Percentiles rank a stretch among this genome's conserved stretches.
These are phyloP conservation scores for Oophaga sylvatica DNA, from an alignment of 2,797 vertebrate genomes.

Conservation along the genomic window DNA sequence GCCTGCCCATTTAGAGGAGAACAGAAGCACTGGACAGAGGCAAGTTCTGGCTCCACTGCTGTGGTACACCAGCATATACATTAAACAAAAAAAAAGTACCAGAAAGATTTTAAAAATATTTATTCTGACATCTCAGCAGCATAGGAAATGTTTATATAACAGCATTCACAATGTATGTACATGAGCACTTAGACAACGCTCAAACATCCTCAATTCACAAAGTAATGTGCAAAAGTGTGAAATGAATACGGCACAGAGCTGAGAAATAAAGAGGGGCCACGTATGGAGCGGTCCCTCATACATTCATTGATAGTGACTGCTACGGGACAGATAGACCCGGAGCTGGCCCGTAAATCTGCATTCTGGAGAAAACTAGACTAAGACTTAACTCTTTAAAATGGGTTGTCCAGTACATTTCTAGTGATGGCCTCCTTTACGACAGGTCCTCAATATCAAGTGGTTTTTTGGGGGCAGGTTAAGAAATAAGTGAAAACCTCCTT, in stretches of 20 bases:
- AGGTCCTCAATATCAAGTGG: too few species aligned
- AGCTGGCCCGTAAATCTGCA: too few species aligned
- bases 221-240: neutral
- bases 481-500: too few species aligned
- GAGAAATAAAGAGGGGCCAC: neutral
- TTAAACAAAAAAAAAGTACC: neutral
- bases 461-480: too few species aligned
- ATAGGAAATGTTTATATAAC: constrained; percentile 1
- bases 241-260: neutral
- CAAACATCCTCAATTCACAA: neutral
- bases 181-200: neutral
- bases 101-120: neutral
- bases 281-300: neutral
- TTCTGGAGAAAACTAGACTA: too few species aligned
- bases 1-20: too few species aligned
- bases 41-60: neutral
- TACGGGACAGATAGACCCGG: neutral
- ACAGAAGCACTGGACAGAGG: neutral
- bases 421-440: too few species aligned
- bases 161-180: constrained; percentile 26
- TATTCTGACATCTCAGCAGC: neutral
- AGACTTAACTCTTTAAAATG: too few species aligned
- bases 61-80: neutral
- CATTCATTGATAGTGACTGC: neutral
- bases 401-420: too few species aligned